Conservation (phyloP, 2,113 vertebrate species). For the Cephalopholis sonnerati region DNA sequence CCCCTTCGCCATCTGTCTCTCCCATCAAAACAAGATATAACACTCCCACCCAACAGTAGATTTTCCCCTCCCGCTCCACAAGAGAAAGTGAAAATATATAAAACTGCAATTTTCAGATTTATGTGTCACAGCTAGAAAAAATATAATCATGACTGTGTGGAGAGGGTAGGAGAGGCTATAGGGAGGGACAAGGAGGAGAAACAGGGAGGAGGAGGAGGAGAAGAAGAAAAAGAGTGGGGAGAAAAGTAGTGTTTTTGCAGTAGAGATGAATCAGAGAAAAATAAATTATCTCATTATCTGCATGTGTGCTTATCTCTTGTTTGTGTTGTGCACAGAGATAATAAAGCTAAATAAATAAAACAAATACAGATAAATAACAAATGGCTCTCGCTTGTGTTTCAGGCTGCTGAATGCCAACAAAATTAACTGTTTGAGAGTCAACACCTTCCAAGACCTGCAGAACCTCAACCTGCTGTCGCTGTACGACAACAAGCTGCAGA, state of each 20-base stretch:
- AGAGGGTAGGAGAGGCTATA: not conserved
- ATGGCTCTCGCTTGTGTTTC: conserved; percentile 69
- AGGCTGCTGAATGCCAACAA: conserved; percentile 99
- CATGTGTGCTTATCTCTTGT: conserved; percentile 13
- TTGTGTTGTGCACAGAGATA: conserved; percentile 6
- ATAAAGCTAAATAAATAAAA: conserved; percentile 12
- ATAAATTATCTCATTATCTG: conserved; percentile 37
- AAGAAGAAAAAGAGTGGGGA: not conserved
- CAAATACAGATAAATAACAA: not conserved
- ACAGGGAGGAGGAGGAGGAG: not conserved
- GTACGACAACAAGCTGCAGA: conserved; percentile 99
- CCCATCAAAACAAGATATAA: conserved; percentile 68
- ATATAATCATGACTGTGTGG: conserved; percentile 37
- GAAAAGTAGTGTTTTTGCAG: conserved; percentile 18
- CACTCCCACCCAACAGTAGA: conserved; percentile 31
- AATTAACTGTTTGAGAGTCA: conserved; percentile 97
- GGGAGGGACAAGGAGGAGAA: conserved; percentile 1
- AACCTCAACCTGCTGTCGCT: conserved; percentile 97
- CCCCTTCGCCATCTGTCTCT: conserved; percentile 36
- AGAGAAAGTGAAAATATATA: conserved; percentile 46
- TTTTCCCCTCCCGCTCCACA: conserved; percentile 37
- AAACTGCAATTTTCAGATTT: conserved; percentile 60
- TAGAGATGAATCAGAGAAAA: conserved; percentile 2
- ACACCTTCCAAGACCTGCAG: conserved; percentile 98
- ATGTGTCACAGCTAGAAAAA: conserved; percentile 53